These are phyloP conservation scores for Hymenopus coronatus DNA, from an alignment of 2,888 invertebrate species.

Conservation along the genomic window DNA sequence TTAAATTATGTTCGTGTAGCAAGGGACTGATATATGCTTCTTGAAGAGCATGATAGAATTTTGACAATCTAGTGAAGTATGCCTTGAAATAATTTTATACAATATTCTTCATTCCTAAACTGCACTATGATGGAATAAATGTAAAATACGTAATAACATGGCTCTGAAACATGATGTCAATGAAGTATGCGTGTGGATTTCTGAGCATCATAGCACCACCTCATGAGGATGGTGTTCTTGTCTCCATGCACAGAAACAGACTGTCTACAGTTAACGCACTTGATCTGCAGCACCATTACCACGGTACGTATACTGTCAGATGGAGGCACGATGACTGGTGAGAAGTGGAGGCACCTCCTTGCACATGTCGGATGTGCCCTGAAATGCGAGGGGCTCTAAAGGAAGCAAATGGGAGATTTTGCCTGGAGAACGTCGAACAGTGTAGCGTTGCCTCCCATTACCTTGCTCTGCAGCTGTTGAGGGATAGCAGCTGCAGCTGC, in stretches of 20 bases:
- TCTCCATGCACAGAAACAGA: background rate
- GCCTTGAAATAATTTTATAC: background rate
- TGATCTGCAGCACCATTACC: background rate
- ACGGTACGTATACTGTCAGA: conserved; percentile 40
- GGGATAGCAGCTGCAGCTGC: conserved; percentile 49
- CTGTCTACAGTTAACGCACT: background rate
- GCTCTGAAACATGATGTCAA: conserved; percentile 24
- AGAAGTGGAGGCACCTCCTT: conserved; percentile 42
- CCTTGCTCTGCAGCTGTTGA: conserved; percentile 39
- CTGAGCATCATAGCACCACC: conserved; percentile 26
- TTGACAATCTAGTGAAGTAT: conserved; percentile 7
- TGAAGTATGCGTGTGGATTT: conserved; percentile 9
- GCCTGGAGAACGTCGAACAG: conserved; percentile 53
- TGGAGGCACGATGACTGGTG: conserved; percentile 47
- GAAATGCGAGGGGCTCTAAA: conserved; percentile 46
- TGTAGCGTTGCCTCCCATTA: conserved; percentile 48
- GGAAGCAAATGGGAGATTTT: conserved; percentile 54
- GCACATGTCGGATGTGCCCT: conserved; percentile 16
- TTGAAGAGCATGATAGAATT: background rate
- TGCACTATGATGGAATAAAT: conserved; percentile 25
- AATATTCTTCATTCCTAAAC: conserved; percentile 5
- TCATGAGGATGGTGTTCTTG: background rate
- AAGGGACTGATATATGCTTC: conserved; percentile 3
- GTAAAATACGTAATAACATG: conserved; percentile 24
- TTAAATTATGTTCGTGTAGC: background rate